Evolutionary conservation across 53 echinoderm and acorn worm species (phyloP).

Genomic region (Crossaster papposus): DNA sequence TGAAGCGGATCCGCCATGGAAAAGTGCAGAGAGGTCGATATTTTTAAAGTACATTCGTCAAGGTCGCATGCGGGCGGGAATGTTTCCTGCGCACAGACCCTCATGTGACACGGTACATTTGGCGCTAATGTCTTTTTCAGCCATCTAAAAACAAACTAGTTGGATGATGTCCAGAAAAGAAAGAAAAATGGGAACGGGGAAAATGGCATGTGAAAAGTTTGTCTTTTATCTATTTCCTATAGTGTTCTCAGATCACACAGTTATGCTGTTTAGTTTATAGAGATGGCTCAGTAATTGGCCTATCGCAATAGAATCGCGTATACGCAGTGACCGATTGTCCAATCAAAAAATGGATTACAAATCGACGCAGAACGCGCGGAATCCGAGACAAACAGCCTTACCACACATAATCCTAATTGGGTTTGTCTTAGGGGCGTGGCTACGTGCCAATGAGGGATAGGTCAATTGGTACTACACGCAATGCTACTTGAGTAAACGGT

Average conservation of each 20-base stretch:
- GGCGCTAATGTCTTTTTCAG: slow-evolving; percentile 5
- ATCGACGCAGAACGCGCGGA: too few species aligned
- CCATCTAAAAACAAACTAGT: not conserved
- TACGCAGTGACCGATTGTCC: too few species aligned
- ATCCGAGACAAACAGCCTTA: too few species aligned
- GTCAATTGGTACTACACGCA: too few species aligned
- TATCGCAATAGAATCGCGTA: too few species aligned
- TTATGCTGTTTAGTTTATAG: too few species aligned
- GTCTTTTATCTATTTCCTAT: not conserved
- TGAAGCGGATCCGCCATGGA: not conserved
- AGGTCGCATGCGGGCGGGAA: slow-evolving; percentile 9
- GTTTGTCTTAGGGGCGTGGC: too few species aligned
- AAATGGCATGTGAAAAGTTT: not conserved
- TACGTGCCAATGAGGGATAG: too few species aligned
- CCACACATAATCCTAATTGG: too few species aligned
- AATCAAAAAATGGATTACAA: too few species aligned
- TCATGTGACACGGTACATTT: slow-evolving; percentile 6
- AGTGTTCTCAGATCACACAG: not conserved
- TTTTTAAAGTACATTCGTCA: slow-evolving; percentile 34
- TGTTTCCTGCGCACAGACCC: not conserved
- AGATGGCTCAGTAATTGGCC: too few species aligned
- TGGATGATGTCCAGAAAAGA: not conserved
- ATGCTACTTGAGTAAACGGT: too few species aligned
- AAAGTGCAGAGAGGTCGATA: slow-evolving; percentile 30
- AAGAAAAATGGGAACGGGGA: not conserved